Percentiles rank a stretch among this genome's conserved stretches.
Conservation (phyloP, 2,797 vertebrate genomes). For the Epinephelus awoara region DNA sequence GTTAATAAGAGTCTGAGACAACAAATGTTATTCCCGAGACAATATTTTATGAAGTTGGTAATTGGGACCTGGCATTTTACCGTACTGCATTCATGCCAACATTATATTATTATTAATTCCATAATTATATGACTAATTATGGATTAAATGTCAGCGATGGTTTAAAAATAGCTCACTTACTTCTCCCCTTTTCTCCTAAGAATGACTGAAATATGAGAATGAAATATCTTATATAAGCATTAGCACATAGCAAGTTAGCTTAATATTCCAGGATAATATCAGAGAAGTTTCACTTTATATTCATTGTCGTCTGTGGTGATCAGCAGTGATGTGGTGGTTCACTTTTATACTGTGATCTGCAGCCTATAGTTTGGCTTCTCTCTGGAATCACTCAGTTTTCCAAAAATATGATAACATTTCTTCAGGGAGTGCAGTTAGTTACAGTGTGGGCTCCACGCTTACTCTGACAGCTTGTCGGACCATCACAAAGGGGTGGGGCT, state of each 20-base stretch:
- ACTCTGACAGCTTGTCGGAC: too few relatives aligned
- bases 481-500: too few relatives aligned
- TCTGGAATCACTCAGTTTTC: too few relatives aligned
- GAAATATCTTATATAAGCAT: not conserved
- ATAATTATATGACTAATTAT: not conserved
- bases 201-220: not conserved
- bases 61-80: not conserved
- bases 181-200: not conserved
- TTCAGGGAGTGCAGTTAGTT: too few relatives aligned
- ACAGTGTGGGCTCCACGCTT: too few relatives aligned
- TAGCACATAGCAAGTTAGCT: not conserved
- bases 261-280: not conserved
- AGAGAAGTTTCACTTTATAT: too few relatives aligned
- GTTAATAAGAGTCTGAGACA: constrained; percentile 19
- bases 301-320: too few relatives aligned
- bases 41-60: not conserved
- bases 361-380: too few relatives aligned
- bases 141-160: not conserved
- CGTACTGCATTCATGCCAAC: not conserved
- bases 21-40: not conserved
- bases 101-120: not conserved
- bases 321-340: too few relatives aligned
- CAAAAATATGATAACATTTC: too few relatives aligned
- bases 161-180: not conserved
- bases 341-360: too few relatives aligned